Evolutionary conservation across 2,888 invertebrate species (phyloP).

Genomic region (Acanthoscelides obtectus): DNA sequence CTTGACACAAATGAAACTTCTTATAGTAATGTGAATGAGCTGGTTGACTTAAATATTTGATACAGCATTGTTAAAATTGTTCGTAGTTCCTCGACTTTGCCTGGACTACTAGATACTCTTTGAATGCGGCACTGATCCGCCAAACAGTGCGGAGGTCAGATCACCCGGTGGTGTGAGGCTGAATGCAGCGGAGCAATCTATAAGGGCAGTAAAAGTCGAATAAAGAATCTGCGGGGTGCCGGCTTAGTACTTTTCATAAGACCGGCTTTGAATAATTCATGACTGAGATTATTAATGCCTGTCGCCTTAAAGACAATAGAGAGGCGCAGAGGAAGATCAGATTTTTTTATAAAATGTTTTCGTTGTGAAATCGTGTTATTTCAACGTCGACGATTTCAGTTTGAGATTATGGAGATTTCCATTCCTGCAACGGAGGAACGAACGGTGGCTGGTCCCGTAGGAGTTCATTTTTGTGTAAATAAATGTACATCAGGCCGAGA

Average conservation of each 20-base stretch:
- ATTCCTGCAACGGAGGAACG: neutral
- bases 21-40: too few species aligned
- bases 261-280: conserved; percentile 39
- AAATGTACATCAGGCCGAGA: neutral
- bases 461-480: neutral
- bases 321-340: neutral
- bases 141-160: too few species aligned
- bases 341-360: neutral
- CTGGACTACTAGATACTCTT: too few species aligned
- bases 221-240: conserved; percentile 24
- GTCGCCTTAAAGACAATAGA: conserved; percentile 34
- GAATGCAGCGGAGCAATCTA: conserved; percentile 9
- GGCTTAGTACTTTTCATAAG: conserved; percentile 30
- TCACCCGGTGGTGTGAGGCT: neutral
- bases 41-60: too few species aligned
- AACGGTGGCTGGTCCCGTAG: neutral
- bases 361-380: neutral
- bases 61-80: too few species aligned
- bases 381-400: neutral
- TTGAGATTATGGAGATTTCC: neutral
- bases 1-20: too few species aligned
- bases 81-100: too few species aligned
- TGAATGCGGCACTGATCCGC: too few species aligned
- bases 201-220: conserved; percentile 22
- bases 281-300: conserved; percentile 37